phyloP scores from a whole-genome alignment of 2,113 vertebrate genomes.

The Lamprotornis superbus region DNA sequence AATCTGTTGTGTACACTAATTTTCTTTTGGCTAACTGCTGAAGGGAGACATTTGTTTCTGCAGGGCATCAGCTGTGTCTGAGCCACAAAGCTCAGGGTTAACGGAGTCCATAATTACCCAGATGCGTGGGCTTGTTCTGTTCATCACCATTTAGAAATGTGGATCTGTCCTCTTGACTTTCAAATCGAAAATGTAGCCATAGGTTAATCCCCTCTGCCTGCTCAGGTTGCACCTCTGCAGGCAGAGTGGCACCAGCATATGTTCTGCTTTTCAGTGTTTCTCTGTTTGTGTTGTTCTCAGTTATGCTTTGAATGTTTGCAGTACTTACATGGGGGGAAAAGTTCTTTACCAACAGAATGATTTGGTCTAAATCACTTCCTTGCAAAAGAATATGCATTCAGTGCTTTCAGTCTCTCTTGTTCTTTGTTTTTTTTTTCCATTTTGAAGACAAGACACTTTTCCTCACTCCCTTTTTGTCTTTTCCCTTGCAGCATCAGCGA shows the following conservation, averaged over 20 bases:
- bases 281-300: neutral
- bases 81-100: constrained; percentile 11
- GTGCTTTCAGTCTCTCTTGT: neutral
- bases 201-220: constrained; percentile 29
- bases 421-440: neutral
- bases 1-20: constrained; percentile 11
- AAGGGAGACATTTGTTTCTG: constrained; percentile 29
- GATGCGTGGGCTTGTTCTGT: neutral
- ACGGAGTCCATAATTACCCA: neutral
- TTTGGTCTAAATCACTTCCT: neutral
- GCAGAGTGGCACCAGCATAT: neutral
- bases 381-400: neutral
- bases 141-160: neutral
- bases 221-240: constrained; percentile 8
- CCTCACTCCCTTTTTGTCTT: neutral
- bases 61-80: constrained; percentile 24
- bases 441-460: neutral
- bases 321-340: neutral
- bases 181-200: neutral
- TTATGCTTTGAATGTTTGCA: neutral
- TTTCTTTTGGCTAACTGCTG: constrained; percentile 18
- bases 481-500: constrained; percentile 88
- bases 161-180: constrained; percentile 7
- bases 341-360: neutral
- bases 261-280: neutral